Conservation (phyloP, 2,797 vertebrate genomes). For the Pogonophryne albipinna region DNA sequence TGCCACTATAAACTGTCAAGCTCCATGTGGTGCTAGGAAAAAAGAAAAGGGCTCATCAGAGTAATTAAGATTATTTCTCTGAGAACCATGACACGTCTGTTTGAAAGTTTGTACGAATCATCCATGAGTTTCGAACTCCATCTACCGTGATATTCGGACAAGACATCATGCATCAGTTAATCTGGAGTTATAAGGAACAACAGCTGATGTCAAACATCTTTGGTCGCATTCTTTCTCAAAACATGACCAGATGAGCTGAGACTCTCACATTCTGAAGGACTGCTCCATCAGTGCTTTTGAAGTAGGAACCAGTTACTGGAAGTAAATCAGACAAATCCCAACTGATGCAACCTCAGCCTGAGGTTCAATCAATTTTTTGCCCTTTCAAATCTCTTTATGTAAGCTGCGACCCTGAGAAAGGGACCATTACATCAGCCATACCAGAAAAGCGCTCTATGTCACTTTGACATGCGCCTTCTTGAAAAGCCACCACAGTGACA, state of each 20-base stretch:
- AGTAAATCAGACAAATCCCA: conserved; percentile 28
- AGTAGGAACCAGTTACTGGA: conserved; percentile 33
- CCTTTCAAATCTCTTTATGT: conserved; percentile 22
- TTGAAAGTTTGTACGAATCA: not conserved
- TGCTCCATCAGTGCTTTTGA: conserved; percentile 29
- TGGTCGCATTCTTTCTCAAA: conserved; percentile 46
- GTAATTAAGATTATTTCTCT: not conserved
- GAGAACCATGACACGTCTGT: not conserved
- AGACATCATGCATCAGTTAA: conserved; percentile 6
- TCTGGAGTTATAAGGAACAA: conserved; percentile 8
- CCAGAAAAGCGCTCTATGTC: conserved; percentile 25
- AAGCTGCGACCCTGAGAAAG: conserved; percentile 20
- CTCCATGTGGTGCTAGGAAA: not conserved
- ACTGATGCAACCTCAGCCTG: conserved; percentile 30
- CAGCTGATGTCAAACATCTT: conserved; percentile 29
- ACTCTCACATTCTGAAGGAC: not conserved
- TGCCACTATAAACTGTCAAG: not conserved
- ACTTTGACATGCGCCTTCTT: conserved; percentile 28
- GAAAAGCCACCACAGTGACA: conserved; percentile 39
- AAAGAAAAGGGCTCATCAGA: not conserved
- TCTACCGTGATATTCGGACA: not conserved
- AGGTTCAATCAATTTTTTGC: conserved; percentile 8
- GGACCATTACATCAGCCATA: conserved; percentile 50
- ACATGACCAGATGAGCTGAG: conserved; percentile 46
- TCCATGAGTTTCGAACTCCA: not conserved